A percentile compares a stretch with the other conserved stretches of the same genome.
Conservation (phyloP, 2,888 invertebrate genomes). For the Campoplex nolae region DNA sequence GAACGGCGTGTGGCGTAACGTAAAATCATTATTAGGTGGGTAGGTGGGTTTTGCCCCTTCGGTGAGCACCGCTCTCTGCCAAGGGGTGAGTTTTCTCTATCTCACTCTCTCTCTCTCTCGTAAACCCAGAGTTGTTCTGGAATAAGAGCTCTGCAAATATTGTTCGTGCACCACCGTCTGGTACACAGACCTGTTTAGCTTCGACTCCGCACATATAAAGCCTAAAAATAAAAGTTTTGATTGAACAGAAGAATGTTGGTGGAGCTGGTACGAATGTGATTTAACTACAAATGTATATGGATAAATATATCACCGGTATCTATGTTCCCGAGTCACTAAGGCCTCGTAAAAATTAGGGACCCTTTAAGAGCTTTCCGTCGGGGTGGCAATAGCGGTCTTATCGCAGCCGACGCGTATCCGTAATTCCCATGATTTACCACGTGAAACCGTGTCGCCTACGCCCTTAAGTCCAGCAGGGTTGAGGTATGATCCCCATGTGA, state of each 20-base stretch:
- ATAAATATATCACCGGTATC: conserved; percentile 2
- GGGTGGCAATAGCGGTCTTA: neutral
- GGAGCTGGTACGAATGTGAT: conserved; percentile 33
- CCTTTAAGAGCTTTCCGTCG: neutral
- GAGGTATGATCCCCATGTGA: neutral
- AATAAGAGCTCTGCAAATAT: conserved; percentile 84
- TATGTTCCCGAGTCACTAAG: neutral
- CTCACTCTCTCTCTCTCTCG: conserved; percentile 54
- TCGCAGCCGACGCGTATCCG: neutral
- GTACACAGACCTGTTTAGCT: conserved; percentile 21
- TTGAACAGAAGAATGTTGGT: conserved; percentile 17
- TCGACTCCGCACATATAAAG: neutral
- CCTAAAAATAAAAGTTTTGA: conserved; percentile 31
- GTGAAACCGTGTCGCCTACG: neutral
- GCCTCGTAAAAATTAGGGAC: neutral
- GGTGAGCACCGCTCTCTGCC: conserved; percentile 58
- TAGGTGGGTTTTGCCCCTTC: conserved; percentile 69
- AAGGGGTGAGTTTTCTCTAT: conserved; percentile 40
- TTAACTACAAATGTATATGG: neutral
- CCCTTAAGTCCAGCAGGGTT: neutral
- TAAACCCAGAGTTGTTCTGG: conserved; percentile 51
- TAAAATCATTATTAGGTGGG: conserved; percentile 85
- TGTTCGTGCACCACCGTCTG: conserved; percentile 78
- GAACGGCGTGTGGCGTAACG: conserved; percentile 83
- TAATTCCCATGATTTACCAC: neutral